These are phyloP conservation scores for Selene dorsalis DNA, from an alignment of 2,797 vertebrate genomes.

Conservation along the genomic window DNA sequence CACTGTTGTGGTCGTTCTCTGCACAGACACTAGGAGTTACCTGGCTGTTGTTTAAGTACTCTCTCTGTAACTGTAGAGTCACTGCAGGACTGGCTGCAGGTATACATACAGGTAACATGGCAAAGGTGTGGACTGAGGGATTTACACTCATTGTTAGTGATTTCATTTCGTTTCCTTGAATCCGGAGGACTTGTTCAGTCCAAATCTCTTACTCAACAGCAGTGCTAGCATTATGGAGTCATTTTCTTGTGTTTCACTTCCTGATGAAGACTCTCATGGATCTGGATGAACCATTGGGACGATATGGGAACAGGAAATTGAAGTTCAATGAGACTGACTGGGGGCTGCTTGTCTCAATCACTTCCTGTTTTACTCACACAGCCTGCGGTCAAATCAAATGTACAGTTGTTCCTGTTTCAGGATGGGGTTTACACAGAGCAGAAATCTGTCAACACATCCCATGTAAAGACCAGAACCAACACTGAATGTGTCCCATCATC, in stretches of 20 bases:
- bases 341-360: slow-evolving; percentile 31
- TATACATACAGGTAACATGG: neutral
- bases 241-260: neutral
- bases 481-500: neutral
- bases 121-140: slow-evolving; percentile 40
- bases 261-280: slow-evolving; percentile 23
- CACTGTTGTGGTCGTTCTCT: slow-evolving; percentile 41
- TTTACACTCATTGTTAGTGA: slow-evolving; percentile 50
- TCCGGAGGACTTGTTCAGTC: slow-evolving; percentile 31
- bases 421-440: neutral
- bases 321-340: slow-evolving; percentile 38
- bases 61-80: slow-evolving; percentile 37
- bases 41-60: slow-evolving; percentile 40
- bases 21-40: slow-evolving; percentile 38
- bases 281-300: slow-evolving; percentile 19
- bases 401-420: neutral
- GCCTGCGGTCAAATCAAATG: slow-evolving; percentile 10
- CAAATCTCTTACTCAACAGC: slow-evolving; percentile 29
- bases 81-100: slow-evolving; percentile 13
- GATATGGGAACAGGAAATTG: slow-evolving; percentile 26
- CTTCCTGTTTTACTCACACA: slow-evolving; percentile 23
- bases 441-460: slow-evolving; percentile 2
- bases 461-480: neutral
- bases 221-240: slow-evolving; percentile 20
- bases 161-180: slow-evolving; percentile 42